phyloP scores from a whole-genome alignment of 1,140 invertebrate species.

The Venturia canescens region DNA sequence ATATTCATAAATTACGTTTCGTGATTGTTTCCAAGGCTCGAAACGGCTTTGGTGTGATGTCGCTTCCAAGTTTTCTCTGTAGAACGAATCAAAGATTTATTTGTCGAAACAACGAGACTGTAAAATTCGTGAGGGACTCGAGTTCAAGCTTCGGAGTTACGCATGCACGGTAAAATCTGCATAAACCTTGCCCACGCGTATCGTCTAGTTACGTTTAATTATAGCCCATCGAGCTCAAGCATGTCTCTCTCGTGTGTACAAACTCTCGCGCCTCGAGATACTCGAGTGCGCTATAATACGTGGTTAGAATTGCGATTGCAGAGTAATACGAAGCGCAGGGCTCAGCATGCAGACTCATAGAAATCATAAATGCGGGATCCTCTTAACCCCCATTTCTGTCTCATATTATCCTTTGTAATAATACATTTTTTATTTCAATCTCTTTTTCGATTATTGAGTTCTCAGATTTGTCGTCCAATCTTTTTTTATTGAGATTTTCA shows the following conservation, averaged over 20 bases:
- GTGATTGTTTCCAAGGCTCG: background rate
- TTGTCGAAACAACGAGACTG: conserved; percentile 21
- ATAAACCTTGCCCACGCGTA: conserved; percentile 36
- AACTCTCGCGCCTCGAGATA: conserved; percentile 6
- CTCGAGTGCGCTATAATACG: conserved; percentile 14
- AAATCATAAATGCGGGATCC: conserved; percentile 19
- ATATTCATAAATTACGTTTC: background rate
- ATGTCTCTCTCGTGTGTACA: conserved; percentile 22
- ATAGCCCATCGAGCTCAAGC: conserved; percentile 20
- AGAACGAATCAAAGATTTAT: conserved; percentile 22
- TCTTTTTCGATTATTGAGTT: no score
- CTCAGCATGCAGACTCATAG: conserved; percentile 24
- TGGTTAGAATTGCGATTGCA: conserved; percentile 10
- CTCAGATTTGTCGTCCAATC: no score
- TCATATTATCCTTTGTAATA: background rate
- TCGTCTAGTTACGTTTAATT: conserved; percentile 44
- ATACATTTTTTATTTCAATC: background rate
- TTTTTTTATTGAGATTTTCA: no score
- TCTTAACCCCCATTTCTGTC: conserved; percentile 1
- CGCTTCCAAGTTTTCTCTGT: background rate
- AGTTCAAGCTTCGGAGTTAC: conserved; percentile 28
- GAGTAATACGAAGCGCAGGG: conserved; percentile 5
- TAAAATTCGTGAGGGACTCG: background rate
- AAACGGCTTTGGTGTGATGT: background rate
- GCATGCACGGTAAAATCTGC: conserved; percentile 27